Evolutionary conservation across 1,140 invertebrate species (phyloP).

Genomic region (Drosophila mayri): DNA sequence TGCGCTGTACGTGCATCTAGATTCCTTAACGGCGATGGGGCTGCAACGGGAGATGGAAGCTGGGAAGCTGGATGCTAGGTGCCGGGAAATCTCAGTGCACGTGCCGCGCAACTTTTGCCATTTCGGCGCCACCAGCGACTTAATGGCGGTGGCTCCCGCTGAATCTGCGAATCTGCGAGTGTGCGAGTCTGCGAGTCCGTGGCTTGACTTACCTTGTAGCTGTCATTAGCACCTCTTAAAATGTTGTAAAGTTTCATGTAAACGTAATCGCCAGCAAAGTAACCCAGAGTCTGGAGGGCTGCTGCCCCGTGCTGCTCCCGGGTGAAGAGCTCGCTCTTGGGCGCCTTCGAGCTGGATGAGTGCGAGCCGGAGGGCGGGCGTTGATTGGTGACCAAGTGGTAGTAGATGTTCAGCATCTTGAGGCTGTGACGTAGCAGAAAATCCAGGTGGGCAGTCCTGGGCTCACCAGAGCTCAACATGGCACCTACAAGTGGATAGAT

Average conservation of each 20-base stretch:
- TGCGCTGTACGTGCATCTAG: conserved; percentile 70
- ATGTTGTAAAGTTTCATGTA: conserved; percentile 92
- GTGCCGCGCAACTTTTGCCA: conserved; percentile 76
- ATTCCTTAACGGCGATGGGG: background rate
- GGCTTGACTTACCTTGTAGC: conserved; percentile 88
- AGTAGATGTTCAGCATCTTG: conserved; percentile 90
- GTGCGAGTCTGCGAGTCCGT: conserved; percentile 33
- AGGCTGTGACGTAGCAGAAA: conserved; percentile 88
- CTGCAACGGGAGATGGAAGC: conserved; percentile 9
- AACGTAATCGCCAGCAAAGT: conserved; percentile 89
- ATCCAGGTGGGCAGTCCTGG: conserved; percentile 49
- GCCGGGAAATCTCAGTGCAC: conserved; percentile 72
- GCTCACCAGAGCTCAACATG: conserved; percentile 53
- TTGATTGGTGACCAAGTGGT: conserved; percentile 90
- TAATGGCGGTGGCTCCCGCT: conserved; percentile 58
- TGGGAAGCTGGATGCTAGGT: conserved; percentile 20
- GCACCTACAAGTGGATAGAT: conserved; percentile 40
- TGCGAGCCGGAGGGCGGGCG: conserved; percentile 36
- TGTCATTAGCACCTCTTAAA: conserved; percentile 89
- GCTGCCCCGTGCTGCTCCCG: conserved; percentile 38
- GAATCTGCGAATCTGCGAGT: conserved; percentile 29
- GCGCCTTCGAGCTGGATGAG: conserved; percentile 74
- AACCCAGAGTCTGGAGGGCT: conserved; percentile 85
- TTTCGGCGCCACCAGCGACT: conserved; percentile 63
- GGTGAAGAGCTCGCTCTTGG: conserved; percentile 86